Conservation (phyloP, 2,888 invertebrate genomes). For the Hoplodrina ambigua region DNA sequence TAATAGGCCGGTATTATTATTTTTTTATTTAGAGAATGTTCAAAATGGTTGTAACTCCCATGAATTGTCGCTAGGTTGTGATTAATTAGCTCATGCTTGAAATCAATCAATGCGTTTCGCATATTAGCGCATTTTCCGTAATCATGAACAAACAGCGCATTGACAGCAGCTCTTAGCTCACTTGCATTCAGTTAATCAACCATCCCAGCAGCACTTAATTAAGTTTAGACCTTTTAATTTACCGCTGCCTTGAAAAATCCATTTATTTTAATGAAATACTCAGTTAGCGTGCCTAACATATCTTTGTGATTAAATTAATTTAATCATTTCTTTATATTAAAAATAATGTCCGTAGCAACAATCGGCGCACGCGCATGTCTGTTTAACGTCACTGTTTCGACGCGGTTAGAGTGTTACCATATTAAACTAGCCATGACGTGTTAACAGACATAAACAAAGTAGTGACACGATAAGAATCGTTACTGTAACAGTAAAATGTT, state of each 20-base stretch:
- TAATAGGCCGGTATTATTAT: too few relatives aligned
- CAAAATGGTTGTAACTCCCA: not conserved
- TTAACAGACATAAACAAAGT: too few relatives aligned
- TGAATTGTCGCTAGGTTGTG: not conserved
- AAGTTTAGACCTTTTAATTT: slow-evolving; percentile 2
- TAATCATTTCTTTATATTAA: slow-evolving; percentile 49
- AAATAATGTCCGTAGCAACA: slow-evolving; percentile 42
- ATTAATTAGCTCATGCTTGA: slow-evolving; percentile 12
- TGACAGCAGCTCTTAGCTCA: too few relatives aligned
- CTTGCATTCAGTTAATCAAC: too few relatives aligned
- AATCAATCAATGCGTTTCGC: slow-evolving; percentile 26
- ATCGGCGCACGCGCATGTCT: slow-evolving; percentile 22
- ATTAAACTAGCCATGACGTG: not conserved
- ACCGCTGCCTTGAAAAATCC: slow-evolving; percentile 49
- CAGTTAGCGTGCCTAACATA: slow-evolving; percentile 22
- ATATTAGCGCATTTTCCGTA: slow-evolving; percentile 8
- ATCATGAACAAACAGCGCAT: not conserved
- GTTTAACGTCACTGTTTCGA: not conserved
- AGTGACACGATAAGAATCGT: too few relatives aligned
- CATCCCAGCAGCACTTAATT: not conserved
- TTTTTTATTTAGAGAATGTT: too few relatives aligned
- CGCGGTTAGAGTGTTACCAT: not conserved
- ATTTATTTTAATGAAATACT: slow-evolving; percentile 58
- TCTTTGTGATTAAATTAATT: slow-evolving; percentile 30
- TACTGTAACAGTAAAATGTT: too few relatives aligned